A percentile compares a stretch with the other conserved stretches of the same genome.
Evolutionary conservation across 2,888 invertebrate genomes (phyloP).

Genomic region (Rhimphoctona megacephalus): DNA sequence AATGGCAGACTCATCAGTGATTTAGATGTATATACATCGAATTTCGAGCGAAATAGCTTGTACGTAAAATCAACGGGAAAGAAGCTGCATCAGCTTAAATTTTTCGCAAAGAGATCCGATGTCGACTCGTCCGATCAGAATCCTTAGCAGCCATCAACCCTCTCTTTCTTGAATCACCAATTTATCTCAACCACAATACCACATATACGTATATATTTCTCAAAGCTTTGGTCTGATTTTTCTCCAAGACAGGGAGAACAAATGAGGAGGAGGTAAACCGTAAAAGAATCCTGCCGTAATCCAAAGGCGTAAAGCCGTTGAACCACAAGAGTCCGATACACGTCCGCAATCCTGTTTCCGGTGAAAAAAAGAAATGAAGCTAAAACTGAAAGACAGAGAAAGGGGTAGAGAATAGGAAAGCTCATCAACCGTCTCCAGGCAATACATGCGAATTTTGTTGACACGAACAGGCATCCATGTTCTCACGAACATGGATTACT

Average conservation of each 20-base stretch:
- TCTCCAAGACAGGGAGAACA: constrained; percentile 7
- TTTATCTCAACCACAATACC: constrained; percentile 13
- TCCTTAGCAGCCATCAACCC: constrained; percentile 27
- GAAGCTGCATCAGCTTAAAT: constrained; percentile 37
- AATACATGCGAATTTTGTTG: constrained; percentile 37
- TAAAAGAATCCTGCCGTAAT: constrained; percentile 72
- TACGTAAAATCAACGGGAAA: constrained; percentile 27
- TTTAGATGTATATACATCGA: constrained; percentile 8
- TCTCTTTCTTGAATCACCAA: constrained; percentile 14
- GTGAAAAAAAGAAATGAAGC: constrained; percentile 41
- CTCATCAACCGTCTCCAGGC: constrained; percentile 31
- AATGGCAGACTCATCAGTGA: constrained; percentile 10
- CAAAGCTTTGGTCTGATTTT: constrained; percentile 3
- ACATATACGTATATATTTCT: not conserved
- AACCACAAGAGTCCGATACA: constrained; percentile 75
- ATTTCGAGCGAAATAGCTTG: constrained; percentile 9
- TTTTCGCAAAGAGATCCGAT: constrained; percentile 45
- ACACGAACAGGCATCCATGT: constrained; percentile 7
- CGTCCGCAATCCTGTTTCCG: constrained; percentile 64
- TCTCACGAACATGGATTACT: not conserved
- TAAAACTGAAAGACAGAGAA: constrained; percentile 33
- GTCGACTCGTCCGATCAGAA: constrained; percentile 32
- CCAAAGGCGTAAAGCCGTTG: constrained; percentile 73
- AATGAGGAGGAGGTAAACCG: constrained; percentile 45
- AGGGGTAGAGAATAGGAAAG: constrained; percentile 17